Percentiles rank a stretch among this genome's conserved stretches.
These are phyloP conservation scores for Nemotelus nigrinus DNA, from an alignment of 2,888 invertebrate genomes.

Conservation along the genomic window DNA sequence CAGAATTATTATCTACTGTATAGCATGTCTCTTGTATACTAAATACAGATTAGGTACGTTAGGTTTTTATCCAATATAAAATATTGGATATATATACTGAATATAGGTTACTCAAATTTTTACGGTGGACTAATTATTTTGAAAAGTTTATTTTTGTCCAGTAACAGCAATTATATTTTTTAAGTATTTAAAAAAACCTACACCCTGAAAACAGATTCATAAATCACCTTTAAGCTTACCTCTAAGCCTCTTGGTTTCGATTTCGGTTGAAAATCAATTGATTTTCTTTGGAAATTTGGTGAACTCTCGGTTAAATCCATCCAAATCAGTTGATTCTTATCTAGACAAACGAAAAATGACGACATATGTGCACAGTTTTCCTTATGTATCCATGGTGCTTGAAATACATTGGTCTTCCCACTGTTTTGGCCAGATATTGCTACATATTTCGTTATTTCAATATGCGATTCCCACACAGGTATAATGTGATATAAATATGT, in stretches of 20 bases:
- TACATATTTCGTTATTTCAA: conserved; percentile 74
- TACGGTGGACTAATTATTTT: no score
- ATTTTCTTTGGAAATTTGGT: conserved; percentile 66
- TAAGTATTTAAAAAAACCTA: no score
- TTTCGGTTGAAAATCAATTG: conserved; percentile 62
- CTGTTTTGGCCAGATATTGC: conserved; percentile 69
- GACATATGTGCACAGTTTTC: conserved; percentile 73
- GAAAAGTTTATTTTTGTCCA: no score
- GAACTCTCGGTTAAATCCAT: conserved; percentile 70
- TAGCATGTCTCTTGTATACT: no score
- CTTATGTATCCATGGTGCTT: conserved; percentile 72
- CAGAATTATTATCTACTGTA: no score
- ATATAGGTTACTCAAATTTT: no score
- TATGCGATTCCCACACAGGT: conserved; percentile 70
- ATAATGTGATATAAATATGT: conserved; percentile 71
- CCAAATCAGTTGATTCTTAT: conserved; percentile 70
- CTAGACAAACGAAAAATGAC: conserved; percentile 74
- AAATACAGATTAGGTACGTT: no score
- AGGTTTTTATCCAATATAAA: no score
- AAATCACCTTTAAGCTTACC: no score
- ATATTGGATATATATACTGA: no score
- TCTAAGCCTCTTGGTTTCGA: conserved; percentile 54
- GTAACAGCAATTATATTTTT: no score
- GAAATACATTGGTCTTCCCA: conserved; percentile 68
- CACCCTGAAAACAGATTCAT: no score